Conservation (phyloP, 2,113 vertebrate species). For the Amblyopsis rosae region DNA sequence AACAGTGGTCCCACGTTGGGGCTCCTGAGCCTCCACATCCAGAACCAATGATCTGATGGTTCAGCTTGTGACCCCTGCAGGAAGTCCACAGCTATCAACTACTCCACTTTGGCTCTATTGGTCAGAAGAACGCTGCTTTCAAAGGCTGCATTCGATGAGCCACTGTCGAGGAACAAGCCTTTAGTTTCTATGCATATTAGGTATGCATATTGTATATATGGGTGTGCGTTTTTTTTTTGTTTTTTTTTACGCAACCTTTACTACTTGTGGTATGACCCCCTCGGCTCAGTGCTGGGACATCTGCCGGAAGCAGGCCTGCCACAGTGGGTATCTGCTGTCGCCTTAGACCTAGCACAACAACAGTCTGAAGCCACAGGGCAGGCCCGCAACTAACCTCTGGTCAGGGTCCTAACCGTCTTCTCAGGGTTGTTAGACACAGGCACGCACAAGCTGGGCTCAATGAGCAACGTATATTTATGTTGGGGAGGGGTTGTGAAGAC, state of each 20-base stretch:
- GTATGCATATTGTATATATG: too few relatives aligned
- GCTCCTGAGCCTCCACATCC: too few relatives aligned
- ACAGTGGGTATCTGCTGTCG: conserved; percentile 84
- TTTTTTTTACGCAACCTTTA: conserved; percentile 79
- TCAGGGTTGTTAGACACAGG: conserved; percentile 17
- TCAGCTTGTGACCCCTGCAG: too few relatives aligned
- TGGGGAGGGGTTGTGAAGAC: conserved; percentile 31
- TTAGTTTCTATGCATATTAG: too few relatives aligned
- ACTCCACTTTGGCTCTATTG: too few relatives aligned
- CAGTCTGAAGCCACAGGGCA: conserved; percentile 84
- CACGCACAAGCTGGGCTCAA: conserved; percentile 24
- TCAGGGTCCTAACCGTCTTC: conserved; percentile 70
- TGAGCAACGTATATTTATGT: conserved; percentile 59
- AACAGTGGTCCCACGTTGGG: too few relatives aligned
- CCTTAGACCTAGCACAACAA: conserved; percentile 70
- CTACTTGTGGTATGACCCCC: conserved; percentile 83
- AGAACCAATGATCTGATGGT: too few relatives aligned
- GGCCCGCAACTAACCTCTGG: conserved; percentile 67
- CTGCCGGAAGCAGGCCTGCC: conserved; percentile 88
- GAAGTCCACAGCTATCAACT: too few relatives aligned
- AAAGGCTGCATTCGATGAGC: too few relatives aligned
- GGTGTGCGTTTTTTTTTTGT: too few relatives aligned
- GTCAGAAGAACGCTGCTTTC: too few relatives aligned
- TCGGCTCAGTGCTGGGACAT: conserved; percentile 83
- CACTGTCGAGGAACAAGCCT: too few relatives aligned